A percentile compares a stretch with the other conserved stretches of the same genome.
phyloP scores from a whole-genome alignment of 2,888 invertebrate genomes.

The Trachelus tabidus region DNA sequence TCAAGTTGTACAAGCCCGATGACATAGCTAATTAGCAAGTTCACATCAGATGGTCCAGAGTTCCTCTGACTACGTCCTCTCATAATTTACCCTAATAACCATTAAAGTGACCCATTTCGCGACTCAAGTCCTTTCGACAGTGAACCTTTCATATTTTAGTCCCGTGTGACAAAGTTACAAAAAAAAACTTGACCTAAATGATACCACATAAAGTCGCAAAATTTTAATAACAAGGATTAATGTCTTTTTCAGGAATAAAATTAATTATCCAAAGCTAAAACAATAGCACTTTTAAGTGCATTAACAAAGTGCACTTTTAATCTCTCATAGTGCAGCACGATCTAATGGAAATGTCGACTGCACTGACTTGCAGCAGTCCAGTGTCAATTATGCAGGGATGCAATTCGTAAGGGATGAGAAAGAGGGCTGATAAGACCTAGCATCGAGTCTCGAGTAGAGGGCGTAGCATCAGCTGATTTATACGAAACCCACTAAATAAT shows the following conservation, averaged over 20 bases:
- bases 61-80: background rate
- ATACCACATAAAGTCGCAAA: background rate
- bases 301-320: background rate
- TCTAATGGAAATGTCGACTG: background rate
- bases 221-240: background rate
- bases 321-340: background rate
- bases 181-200: background rate
- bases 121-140: background rate
- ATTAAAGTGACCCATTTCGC: background rate
- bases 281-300: background rate
- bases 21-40: background rate
- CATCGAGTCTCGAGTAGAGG: background rate
- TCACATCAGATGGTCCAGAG: background rate
- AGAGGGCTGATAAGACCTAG: background rate
- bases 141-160: background rate
- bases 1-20: too few species aligned
- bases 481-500: background rate
- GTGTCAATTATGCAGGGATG: background rate
- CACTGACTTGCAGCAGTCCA: background rate
- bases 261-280: background rate
- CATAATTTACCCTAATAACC: background rate
- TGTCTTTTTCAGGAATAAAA: background rate
- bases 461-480: background rate
- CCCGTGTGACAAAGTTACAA: background rate
- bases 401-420: background rate